Evolutionary conservation across 2,888 invertebrate species (phyloP).

Genomic region (Crioceris asparagi): DNA sequence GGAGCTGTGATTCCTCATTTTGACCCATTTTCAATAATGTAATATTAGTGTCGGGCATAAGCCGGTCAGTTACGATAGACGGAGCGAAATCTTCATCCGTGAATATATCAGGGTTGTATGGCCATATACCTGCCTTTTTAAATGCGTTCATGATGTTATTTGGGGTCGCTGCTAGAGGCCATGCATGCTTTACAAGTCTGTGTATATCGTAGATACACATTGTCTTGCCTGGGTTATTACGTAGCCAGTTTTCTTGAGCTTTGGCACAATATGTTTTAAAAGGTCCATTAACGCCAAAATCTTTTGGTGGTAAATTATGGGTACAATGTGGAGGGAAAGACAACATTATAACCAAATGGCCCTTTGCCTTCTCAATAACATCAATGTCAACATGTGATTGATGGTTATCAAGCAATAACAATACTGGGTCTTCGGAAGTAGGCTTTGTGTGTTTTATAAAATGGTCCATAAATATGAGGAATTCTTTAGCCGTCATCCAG

Average conservation of each 20-base stretch:
- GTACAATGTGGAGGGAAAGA: conserved; percentile 1
- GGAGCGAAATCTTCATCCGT: conserved; percentile 12
- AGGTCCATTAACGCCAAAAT: conserved; percentile 2
- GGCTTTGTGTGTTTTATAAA: conserved; percentile 20
- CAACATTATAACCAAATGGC: conserved; percentile 3
- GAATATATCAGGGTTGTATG: conserved; percentile 13
- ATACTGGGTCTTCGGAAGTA: conserved; percentile 17
- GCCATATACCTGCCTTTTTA: conserved; percentile 19
- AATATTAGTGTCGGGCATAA: conserved; percentile 1
- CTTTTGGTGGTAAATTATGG: conserved; percentile 1
- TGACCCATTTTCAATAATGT: background rate
- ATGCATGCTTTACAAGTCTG: conserved; percentile 19
- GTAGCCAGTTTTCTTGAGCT: conserved; percentile 5
- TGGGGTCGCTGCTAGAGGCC: conserved; percentile 10
- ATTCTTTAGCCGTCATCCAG: conserved; percentile 13
- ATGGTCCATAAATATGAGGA: conserved; percentile 24
- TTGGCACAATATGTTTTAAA: conserved; percentile 4
- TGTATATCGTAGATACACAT: conserved; percentile 17
- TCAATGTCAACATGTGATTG: conserved; percentile 17
- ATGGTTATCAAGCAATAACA: conserved; percentile 27
- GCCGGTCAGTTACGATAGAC: conserved; percentile 9
- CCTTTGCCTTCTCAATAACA: conserved; percentile 4
- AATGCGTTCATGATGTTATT: conserved; percentile 14
- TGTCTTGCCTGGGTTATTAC: conserved; percentile 16
- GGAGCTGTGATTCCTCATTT: background rate